Conservation (phyloP, 2,797 vertebrate species). For the Sebastes cheni region DNA sequence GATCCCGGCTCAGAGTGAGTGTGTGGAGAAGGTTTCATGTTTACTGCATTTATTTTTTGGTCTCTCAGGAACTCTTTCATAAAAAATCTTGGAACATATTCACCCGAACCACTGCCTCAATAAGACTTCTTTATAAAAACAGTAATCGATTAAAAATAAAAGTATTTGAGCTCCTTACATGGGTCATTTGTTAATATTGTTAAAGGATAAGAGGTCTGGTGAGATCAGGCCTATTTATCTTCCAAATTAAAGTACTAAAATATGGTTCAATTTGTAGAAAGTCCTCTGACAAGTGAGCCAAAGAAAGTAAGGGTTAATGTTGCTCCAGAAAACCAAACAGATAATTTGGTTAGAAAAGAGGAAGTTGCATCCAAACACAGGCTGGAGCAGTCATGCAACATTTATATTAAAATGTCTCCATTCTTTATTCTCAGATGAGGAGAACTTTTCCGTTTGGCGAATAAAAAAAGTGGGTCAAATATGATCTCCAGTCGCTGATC, state of each 20-base stretch:
- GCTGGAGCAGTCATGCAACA: neutral
- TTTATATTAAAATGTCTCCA: neutral
- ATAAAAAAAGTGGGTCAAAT: neutral
- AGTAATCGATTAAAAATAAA: neutral
- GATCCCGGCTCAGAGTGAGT: neutral
- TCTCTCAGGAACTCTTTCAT: neutral
- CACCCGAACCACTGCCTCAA: neutral
- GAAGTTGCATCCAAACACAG: neutral
- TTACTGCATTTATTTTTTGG: neutral
- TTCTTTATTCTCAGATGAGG: neutral
- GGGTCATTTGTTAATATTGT: neutral
- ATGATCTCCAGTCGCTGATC: neutral
- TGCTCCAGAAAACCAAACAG: neutral
- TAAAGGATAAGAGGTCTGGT: neutral
- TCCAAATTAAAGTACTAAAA: neutral
- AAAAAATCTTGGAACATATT: neutral
- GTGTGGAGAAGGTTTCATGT: neutral
- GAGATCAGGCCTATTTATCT: neutral
- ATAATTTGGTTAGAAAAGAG: neutral
- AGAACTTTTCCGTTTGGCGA: neutral
- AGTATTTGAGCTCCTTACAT: neutral
- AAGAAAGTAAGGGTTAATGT: neutral
- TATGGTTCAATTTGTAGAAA: neutral
- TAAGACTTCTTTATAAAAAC: neutral
- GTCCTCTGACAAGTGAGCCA: too few relatives aligned